Base-by-base conservation (phyloP, 1,140 invertebrate genomes). In the Glomeris maerens region DNA sequence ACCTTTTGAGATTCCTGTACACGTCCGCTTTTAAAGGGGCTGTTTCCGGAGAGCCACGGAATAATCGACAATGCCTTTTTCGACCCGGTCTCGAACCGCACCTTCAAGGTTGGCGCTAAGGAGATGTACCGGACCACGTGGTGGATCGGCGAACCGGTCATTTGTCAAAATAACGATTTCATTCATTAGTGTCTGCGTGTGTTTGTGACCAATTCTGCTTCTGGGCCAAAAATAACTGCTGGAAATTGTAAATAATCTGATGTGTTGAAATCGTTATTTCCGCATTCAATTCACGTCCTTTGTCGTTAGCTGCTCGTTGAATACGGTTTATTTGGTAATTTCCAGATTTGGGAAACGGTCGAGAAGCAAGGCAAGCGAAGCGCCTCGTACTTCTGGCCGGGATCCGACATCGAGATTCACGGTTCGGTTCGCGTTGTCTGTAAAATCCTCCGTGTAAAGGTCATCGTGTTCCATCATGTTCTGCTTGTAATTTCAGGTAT, bases 31-130 rank as follows among this genome's bases (percentile, higher is more conserved):
- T 36, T 36, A 36, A 20, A n/a, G 27, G 84, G 84, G 3, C 59
- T 84, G 17, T 83, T 78, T 59, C 69, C 77, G 0, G 82, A 84
- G 63, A 70, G 63, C 46, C 84, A 87, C 66, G 83, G 83, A 3
- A 78, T 87, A 46, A 60, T 81, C 2, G 76, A 73, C 48, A 86
- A 80, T 63, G 61, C 62, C 27, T 73, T 78, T 61, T 83, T 74
- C 58, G 79, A 84, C 63, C 65, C 68, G 1, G 56, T 61, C 1
- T 64, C 65, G 4, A 68, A 73, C 20, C 64, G 65, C 36, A 62
- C 53, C 0, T 66, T 75, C 42, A 54, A n/a, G 4, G 49, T 50
- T 20, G 22, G 21, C 10, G 26, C 25, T 27, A 27, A 31, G 13
- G 53, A 53, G 44, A 38, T 29, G 17, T 10, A 10, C 31, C 10